These are phyloP conservation scores for Lepisosteus oculatus DNA, from an alignment of 2,113 vertebrate species.

Conservation along the genomic window DNA sequence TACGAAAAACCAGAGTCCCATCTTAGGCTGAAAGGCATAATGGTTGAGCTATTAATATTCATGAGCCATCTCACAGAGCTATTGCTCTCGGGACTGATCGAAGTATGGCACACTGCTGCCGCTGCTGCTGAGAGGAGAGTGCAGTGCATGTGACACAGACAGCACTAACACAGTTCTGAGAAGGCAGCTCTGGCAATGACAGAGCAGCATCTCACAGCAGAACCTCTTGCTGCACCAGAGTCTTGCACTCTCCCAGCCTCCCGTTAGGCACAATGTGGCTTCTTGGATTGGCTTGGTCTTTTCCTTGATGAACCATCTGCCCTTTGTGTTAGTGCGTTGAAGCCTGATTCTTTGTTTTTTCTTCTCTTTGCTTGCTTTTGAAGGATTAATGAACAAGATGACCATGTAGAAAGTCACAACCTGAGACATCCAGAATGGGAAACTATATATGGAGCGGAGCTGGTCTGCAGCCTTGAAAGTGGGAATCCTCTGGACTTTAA, in stretches of 20 bases:
- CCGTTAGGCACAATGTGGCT: constrained; percentile 22
- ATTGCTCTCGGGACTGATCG: constrained; percentile 42
- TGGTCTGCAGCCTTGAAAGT: constrained; percentile 86
- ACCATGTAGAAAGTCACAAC: constrained; percentile 85
- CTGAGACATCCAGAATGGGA: constrained; percentile 79
- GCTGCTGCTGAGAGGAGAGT: constrained; percentile 15
- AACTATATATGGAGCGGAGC: constrained; percentile 82
- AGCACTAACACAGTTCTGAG: not conserved
- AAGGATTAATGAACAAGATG: constrained; percentile 80
- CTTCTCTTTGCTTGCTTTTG: constrained; percentile 36
- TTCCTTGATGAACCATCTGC: not conserved
- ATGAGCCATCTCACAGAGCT: constrained; percentile 57
- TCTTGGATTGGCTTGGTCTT: constrained; percentile 12
- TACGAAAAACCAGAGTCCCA: constrained; percentile 23
- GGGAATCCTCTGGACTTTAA: constrained; percentile 53
- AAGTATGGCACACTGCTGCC: constrained; percentile 26
- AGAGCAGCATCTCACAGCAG: constrained; percentile 33
- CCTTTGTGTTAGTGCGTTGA: too few species aligned
- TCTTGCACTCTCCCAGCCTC: constrained; percentile 19
- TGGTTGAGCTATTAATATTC: constrained; percentile 56
- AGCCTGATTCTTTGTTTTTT: not conserved
- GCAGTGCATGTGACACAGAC: constrained; percentile 26
- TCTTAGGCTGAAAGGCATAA: constrained; percentile 36
- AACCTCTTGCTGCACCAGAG: constrained; percentile 17
- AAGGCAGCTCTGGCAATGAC: constrained; percentile 30